Conservation (phyloP, 1,140 invertebrate genomes). For the Brachionus rotundiformis region DNA sequence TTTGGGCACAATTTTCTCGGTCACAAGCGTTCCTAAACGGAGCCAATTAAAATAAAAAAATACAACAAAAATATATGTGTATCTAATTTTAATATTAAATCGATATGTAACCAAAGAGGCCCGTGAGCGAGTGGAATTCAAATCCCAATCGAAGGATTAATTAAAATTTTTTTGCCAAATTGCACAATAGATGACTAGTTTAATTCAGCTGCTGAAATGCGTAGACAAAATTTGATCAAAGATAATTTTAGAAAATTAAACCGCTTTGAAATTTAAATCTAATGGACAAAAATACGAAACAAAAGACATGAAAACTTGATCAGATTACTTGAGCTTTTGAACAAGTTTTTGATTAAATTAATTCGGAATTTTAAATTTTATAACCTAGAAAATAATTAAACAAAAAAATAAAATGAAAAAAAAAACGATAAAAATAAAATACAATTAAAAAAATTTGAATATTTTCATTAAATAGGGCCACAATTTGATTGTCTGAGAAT, state of each 20-base stretch:
- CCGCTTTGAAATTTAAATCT: slow-evolving; percentile 17
- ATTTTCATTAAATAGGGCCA: not conserved
- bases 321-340: slow-evolving; percentile 3
- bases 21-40: not conserved
- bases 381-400: slow-evolving; percentile 23
- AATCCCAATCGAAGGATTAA: not conserved
- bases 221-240: not conserved
- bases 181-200: not conserved
- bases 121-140: not conserved
- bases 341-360: slow-evolving; percentile 14
- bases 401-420: not conserved
- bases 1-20: not conserved
- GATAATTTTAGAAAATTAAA: not conserved
- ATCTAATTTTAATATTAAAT: not conserved
- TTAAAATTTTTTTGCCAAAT: not conserved
- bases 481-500: slow-evolving; percentile 34
- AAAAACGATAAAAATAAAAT: slow-evolving; percentile 15
- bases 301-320: slow-evolving; percentile 34
- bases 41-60: not conserved
- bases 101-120: not conserved
- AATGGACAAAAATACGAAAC: slow-evolving; percentile 21
- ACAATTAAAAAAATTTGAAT: too few species aligned
- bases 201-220: not conserved
- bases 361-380: not conserved
- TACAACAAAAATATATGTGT: not conserved